Base-by-base conservation (phyloP, 2,888 invertebrate genomes). In the Meiosimyza decipiens region DNA sequence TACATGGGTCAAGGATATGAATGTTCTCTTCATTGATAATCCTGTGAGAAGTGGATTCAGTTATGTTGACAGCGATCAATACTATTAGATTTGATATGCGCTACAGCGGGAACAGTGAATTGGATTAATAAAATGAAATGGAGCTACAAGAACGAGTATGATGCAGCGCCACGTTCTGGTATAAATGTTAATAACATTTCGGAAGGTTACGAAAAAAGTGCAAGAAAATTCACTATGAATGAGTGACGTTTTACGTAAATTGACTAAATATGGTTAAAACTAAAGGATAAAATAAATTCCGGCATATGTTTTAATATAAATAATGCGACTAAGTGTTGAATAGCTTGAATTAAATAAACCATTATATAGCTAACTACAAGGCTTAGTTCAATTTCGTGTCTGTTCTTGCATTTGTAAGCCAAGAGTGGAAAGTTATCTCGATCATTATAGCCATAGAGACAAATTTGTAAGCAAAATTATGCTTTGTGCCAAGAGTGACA, bases 11-110 rank as follows among this genome's bases (percentile, higher is more conserved):
- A 88, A 88, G 78, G 89, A 92, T 76, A 94, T 93, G 84, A 96
- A 95, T 84, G 90, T 96, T 0, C 87, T 97, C 15, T 96, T 95
- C 83, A 91, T 97, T 69, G 97, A 97, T 83, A 96, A 95, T 86
- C 97, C 97, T 2, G 96, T 96, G 1, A 96, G 97, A 13, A 90
- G 93, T 9, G 97, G 97, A 0, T 96, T 90, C 87, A 96, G 96
- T 83, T 95, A 94, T 82, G 93, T 92, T 0, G 92, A 93, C 13
- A 84, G 88, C 11, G 77, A 80, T 0, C 76, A 82, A 6, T 88
- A 87, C 13, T 88, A 89, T 91, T 7, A 75, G 88, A 96, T 86
- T 89, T 96, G 18, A 95, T 96, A 80, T 94, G 94, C 75, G 92
- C 93, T 79, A 94, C 95, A 16, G 91, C 93, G 77, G 95, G 95